These are phyloP conservation scores for Adelognathus sp. DNA, from an alignment of 2,888 invertebrate species.

Conservation along the genomic window DNA sequence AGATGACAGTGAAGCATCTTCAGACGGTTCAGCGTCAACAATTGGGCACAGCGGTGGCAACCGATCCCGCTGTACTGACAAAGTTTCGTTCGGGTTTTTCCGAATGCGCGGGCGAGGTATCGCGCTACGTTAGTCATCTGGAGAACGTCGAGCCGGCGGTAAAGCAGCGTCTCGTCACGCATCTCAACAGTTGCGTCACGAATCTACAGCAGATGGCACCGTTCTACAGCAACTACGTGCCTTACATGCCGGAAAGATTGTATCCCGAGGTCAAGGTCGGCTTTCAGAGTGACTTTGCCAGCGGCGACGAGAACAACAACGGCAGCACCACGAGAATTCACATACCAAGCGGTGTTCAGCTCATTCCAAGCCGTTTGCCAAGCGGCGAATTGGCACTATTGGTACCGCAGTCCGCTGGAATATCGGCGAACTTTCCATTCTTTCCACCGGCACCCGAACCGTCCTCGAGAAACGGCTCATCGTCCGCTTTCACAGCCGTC, in stretches of 20 bases:
- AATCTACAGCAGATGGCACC: slow-evolving; percentile 83
- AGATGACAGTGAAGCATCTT: slow-evolving; percentile 96
- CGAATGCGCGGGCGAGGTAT: slow-evolving; percentile 93
- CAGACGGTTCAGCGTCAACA: slow-evolving; percentile 95
- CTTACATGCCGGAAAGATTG: slow-evolving; percentile 79
- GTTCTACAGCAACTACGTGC: slow-evolving; percentile 80
- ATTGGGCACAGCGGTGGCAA: slow-evolving; percentile 90
- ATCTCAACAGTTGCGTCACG: slow-evolving; percentile 86
- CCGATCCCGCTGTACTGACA: slow-evolving; percentile 92
- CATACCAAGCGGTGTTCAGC: slow-evolving; percentile 85
- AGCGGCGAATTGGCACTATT: slow-evolving; percentile 87
- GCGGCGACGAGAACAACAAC: slow-evolving; percentile 82
- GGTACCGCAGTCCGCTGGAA: slow-evolving; percentile 83
- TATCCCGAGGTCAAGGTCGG: slow-evolving; percentile 80
- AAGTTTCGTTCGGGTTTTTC: slow-evolving; percentile 94
- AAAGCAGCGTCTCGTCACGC: slow-evolving; percentile 86
- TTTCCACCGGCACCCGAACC: slow-evolving; percentile 78
- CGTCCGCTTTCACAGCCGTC: slow-evolving; percentile 80
- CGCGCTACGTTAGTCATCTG: slow-evolving; percentile 86
- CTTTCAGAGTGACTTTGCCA: slow-evolving; percentile 76
- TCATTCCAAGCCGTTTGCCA: slow-evolving; percentile 86
- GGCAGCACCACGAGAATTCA: slow-evolving; percentile 82
- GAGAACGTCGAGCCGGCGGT: slow-evolving; percentile 85
- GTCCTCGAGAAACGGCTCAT: slow-evolving; percentile 68
- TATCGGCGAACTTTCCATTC: slow-evolving; percentile 82